phyloP scores from a whole-genome alignment of 1,140 invertebrate species.

The Conus ventricosus region DNA sequence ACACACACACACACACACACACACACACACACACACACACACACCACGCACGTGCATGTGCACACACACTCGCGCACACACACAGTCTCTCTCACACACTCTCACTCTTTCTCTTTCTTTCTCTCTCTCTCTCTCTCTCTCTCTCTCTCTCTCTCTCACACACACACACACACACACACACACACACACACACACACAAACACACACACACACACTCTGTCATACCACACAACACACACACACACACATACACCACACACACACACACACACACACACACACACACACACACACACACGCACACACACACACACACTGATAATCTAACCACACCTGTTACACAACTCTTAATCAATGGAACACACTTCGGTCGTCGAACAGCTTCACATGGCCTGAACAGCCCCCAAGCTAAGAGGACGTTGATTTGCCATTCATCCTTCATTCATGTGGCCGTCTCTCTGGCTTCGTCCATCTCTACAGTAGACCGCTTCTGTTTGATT shows the following conservation, averaged over 20 bases:
- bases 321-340: no score
- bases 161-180: not conserved
- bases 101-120: slow-evolving; percentile 4
- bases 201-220: not conserved
- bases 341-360: no score
- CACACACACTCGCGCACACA: not conserved
- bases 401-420: no score
- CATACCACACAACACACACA: not conserved
- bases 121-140: slow-evolving; percentile 18
- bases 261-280: not conserved
- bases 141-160: not conserved
- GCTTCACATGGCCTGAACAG: no score
- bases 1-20: no score
- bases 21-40: not conserved
- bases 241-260: not conserved
- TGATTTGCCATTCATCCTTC: no score
- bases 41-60: not conserved
- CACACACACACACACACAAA: not conserved
- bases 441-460: no score
- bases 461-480: no score
- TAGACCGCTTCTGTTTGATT: no score
- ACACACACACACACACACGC: not conserved
- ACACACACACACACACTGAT: not conserved
- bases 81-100: not conserved
- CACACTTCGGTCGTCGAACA: no score